A percentile compares a stretch with the other conserved stretches of the same genome.
Evolutionary conservation across 2,113 vertebrate genomes (phyloP).

Genomic region (Microtus richardsoni): DNA sequence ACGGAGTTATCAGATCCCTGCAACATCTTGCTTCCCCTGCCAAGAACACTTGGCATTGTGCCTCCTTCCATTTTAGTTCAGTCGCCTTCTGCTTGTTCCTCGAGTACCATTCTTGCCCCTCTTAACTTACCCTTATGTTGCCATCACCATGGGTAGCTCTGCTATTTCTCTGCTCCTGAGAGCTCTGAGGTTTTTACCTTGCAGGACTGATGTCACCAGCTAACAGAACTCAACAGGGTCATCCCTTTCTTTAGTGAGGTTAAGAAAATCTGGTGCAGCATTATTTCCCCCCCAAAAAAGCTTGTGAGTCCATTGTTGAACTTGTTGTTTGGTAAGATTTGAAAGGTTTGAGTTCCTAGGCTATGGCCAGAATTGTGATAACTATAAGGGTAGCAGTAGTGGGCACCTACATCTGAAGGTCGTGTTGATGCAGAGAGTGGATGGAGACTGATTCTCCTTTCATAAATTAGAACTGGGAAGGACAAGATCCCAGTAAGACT

Average conservation of each 20-base stretch:
- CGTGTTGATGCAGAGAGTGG: background rate
- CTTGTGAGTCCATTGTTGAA: background rate
- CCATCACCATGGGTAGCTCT: background rate
- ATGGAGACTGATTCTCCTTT: background rate
- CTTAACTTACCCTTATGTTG: background rate
- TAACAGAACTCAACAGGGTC: background rate
- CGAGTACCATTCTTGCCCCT: background rate
- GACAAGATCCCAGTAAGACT: background rate
- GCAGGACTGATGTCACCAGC: background rate
- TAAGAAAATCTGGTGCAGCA: background rate
- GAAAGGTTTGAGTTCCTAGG: background rate
- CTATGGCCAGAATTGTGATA: background rate
- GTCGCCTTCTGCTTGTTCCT: slow-evolving; percentile 14
- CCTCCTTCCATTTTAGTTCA: background rate
- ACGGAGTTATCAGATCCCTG: background rate
- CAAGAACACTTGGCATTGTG: background rate
- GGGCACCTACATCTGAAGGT: background rate
- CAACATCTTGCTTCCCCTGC: background rate
- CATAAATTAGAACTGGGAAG: background rate
- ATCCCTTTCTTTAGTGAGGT: background rate
- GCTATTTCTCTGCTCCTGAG: background rate
- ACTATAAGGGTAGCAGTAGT: background rate
- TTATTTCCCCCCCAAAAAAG: background rate
- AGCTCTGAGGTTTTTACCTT: background rate
- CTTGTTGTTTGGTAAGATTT: background rate